These are phyloP conservation scores for Scaeva pyrastri DNA, from an alignment of 2,888 invertebrate genomes.

Conservation along the genomic window DNA sequence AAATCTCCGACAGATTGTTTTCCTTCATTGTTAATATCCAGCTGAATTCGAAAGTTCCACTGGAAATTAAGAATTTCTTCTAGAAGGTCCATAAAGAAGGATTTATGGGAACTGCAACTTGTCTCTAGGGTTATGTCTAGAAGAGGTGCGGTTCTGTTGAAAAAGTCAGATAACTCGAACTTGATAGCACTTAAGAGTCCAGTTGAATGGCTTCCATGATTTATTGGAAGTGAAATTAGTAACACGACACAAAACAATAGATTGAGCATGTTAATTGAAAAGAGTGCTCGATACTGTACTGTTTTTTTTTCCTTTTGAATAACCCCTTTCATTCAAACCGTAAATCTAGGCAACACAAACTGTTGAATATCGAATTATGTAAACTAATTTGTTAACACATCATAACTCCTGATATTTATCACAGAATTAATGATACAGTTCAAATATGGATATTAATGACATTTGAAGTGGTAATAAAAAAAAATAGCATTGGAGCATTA, in stretches of 20 bases:
- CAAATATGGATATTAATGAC: background rate
- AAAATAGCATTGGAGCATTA: too few species aligned
- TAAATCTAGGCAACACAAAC: background rate
- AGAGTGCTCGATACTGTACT: background rate
- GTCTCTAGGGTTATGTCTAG: constrained; percentile 27
- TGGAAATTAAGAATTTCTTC: constrained; percentile 16
- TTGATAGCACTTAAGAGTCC: background rate
- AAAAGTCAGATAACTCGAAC: background rate
- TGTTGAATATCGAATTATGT: background rate
- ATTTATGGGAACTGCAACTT: background rate
- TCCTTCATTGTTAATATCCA: constrained; percentile 29
- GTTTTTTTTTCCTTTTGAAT: background rate
- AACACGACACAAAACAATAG: background rate
- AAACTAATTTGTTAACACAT: background rate
- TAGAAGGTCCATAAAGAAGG: constrained; percentile 10
- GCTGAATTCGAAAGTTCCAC: constrained; percentile 11
- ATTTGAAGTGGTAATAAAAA: too few species aligned
- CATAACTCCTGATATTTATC: background rate
- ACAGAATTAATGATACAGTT: background rate
- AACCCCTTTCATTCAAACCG: background rate
- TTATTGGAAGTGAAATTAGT: background rate
- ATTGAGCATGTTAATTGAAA: background rate
- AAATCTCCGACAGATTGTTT: constrained; percentile 15
- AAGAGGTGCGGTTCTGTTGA: background rate
- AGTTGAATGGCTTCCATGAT: background rate